Base-by-base conservation (phyloP, 2,888 invertebrate genomes). In the Lithophane leautieri region DNA sequence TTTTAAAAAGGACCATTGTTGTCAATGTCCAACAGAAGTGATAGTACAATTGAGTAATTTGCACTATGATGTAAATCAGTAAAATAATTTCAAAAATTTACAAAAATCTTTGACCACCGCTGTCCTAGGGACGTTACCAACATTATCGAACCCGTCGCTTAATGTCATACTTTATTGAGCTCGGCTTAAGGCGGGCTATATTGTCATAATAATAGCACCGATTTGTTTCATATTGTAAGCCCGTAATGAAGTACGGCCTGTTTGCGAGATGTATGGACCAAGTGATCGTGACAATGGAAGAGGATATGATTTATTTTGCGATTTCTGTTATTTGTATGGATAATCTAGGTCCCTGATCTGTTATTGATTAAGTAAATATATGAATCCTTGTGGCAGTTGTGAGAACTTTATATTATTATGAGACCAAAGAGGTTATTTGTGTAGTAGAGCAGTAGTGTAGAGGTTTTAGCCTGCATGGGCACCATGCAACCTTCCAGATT, bases 131-230 rank as follows among this genome's bases (percentile, higher is more conserved):
- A 76, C 71, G 72, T 78, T 56, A 68, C 66, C 70, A 78, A 78
- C 73, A 72, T 80, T 87, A 86, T 85, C 83, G 83, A 77, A 71
- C 68, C 81, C 70, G 74, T 73, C 65, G 63, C 62, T 79, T 84
- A 85, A 88, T 83, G 83, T 84, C 82, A 81, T 85, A 84, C 81
- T 88, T 89, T 89, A 89, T 86, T 81, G 84, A 63, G 70, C 72
- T 44, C 60, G 80, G 87, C 86, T 88, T 86, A 87, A 66, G 73
- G 71, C 70, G 67, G 52, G 80, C 82, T 60, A 81, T 88, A 89
- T 86, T 81, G 80, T 83, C 79, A 81, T 79, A 83, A 82, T 87
- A 86, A 89, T 82, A 77, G 73, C 74, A 63, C 8, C 77, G 58
- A 87, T 87, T 87, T 84, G 86, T 87, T 86, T 79, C 58, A 81